Evolutionary conservation across 2,113 vertebrate species (phyloP).

Genomic region (Sialia sialis): DNA sequence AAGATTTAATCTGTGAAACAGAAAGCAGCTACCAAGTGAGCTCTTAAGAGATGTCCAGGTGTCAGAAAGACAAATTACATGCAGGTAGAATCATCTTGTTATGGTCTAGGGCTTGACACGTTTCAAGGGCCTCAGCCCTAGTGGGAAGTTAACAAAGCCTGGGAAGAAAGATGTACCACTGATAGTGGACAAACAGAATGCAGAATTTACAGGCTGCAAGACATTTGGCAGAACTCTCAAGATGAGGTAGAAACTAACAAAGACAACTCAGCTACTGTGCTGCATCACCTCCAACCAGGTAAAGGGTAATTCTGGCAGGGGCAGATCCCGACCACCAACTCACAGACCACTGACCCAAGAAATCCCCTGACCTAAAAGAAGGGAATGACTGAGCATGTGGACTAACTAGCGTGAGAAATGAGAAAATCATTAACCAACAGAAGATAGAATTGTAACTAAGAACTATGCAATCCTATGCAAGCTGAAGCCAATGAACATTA

Average conservation of each 20-base stretch:
- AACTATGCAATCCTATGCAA: not conserved
- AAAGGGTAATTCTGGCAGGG: not conserved
- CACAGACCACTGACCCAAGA: not conserved
- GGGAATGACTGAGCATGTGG: not conserved
- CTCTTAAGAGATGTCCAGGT: not conserved
- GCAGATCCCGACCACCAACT: accelerated
- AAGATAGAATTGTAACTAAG: not conserved
- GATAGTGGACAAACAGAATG: not conserved
- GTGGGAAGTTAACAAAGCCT: not conserved
- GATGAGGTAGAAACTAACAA: not conserved
- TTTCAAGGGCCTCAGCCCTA: not conserved
- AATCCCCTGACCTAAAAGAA: not conserved
- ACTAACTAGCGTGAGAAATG: not conserved
- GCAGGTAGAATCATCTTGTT: not conserved
- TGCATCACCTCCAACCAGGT: not conserved
- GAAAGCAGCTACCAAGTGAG: not conserved
- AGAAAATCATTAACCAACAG: not conserved
- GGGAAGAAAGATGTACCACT: not conserved
- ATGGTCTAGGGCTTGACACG: not conserved
- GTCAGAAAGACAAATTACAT: not conserved
- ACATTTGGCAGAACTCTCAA: not conserved
- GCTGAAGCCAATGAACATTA: not conserved
- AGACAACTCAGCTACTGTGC: not conserved
- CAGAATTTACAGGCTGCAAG: not conserved
- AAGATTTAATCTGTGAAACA: not conserved